Conservation (phyloP, 2,113 vertebrate species). For the Cololabis saira region DNA sequence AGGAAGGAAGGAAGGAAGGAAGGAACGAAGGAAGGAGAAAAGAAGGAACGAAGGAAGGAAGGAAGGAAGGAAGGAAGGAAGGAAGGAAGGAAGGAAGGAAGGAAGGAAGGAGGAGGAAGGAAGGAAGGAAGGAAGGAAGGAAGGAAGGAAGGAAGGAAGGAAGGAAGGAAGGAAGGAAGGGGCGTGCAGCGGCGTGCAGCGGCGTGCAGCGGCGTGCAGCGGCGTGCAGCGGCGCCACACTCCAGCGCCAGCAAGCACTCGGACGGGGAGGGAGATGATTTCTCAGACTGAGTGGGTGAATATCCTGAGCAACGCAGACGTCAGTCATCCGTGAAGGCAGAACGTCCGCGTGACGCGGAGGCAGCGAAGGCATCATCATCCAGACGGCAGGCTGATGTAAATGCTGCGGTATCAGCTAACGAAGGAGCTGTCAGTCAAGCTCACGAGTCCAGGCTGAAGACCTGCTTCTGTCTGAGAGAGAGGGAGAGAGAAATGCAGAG, state of each 20-base stretch:
- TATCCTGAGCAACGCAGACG: constrained; percentile 1
- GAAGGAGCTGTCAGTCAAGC: neutral
- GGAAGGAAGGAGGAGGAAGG: too few relatives aligned
- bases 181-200: too few relatives aligned
- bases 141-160: too few relatives aligned
- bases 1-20: too few relatives aligned
- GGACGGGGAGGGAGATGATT: neutral
- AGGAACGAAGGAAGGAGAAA: too few relatives aligned
- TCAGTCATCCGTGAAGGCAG: constrained; percentile 4
- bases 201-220: too few relatives aligned
- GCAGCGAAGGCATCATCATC: neutral
- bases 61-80: too few relatives aligned
- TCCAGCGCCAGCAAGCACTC: neutral
- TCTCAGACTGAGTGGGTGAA: constrained; percentile 11
- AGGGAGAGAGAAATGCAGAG: too few relatives aligned
- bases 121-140: too few relatives aligned
- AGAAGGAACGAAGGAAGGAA: too few relatives aligned
- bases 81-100: too few relatives aligned
- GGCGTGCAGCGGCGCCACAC: neutral
- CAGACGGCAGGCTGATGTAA: neutral
- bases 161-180: too few relatives aligned
- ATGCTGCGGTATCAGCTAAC: neutral
- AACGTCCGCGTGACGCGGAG: neutral
- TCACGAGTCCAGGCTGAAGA: neutral
- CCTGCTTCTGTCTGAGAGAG: neutral